phyloP scores from a whole-genome alignment of 2,888 invertebrate genomes.

The Punctoribates punctum region DNA sequence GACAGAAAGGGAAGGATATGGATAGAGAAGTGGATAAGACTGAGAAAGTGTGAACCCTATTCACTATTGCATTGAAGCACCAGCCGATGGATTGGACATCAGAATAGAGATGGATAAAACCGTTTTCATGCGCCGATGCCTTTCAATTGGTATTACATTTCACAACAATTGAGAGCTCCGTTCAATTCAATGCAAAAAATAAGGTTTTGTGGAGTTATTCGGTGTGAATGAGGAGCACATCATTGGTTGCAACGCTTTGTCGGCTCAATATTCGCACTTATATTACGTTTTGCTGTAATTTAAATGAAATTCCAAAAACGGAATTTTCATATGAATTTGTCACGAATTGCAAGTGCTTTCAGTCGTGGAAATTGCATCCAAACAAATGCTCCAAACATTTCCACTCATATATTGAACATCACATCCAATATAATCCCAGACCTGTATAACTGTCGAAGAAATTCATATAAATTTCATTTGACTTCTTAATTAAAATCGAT shows the following conservation, averaged over 20 bases:
- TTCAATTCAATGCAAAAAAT: conserved; percentile 18
- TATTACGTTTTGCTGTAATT: not conserved
- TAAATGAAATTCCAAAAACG: not conserved
- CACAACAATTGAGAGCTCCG: not conserved
- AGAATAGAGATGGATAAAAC: conserved; percentile 26
- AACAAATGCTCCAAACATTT: not conserved
- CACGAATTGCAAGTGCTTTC: not conserved
- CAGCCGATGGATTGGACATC: conserved; percentile 4
- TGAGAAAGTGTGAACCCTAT: conserved; percentile 7
- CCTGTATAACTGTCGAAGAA: not conserved
- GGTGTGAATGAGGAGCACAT: not conserved
- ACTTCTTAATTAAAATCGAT: too few relatives aligned
- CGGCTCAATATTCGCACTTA: not conserved
- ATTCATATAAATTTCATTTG: not conserved
- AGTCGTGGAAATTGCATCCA: not conserved
- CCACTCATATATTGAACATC: not conserved
- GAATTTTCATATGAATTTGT: conserved; percentile 29
- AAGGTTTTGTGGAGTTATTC: conserved; percentile 2
- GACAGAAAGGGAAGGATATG: conserved; percentile 18
- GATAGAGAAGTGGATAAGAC: not conserved
- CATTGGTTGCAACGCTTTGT: not conserved
- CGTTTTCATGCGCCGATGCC: conserved; percentile 29
- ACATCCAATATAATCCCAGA: not conserved
- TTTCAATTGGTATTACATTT: conserved; percentile 28
- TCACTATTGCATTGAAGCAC: not conserved